phyloP scores from a whole-genome alignment of 2,888 invertebrate species.

The Cylloceria caligata region DNA sequence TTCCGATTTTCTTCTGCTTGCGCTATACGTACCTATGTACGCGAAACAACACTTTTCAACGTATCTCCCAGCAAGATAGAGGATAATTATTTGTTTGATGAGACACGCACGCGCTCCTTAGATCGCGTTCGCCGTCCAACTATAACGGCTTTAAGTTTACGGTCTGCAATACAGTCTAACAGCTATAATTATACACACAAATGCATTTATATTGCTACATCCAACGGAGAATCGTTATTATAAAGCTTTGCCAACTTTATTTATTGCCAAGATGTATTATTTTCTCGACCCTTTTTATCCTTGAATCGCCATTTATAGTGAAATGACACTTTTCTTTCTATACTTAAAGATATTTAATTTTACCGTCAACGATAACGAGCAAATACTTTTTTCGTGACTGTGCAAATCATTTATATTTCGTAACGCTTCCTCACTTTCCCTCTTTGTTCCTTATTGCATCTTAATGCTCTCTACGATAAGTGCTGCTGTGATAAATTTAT shows the following conservation, averaged over 20 bases:
- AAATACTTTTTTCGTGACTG: slow-evolving; percentile 29
- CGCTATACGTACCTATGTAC: background rate
- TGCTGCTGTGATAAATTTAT: background rate
- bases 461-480: slow-evolving; percentile 23
- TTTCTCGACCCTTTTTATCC: background rate
- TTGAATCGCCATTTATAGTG: background rate
- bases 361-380: slow-evolving; percentile 11
- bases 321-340: background rate
- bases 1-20: slow-evolving; percentile 17
- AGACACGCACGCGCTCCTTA: slow-evolving; percentile 7
- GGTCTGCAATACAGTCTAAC: background rate
- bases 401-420: slow-evolving; percentile 51
- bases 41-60: background rate
- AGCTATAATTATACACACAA: background rate
- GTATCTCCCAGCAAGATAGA: slow-evolving; percentile 8
- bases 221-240: background rate
- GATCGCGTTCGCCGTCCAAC: slow-evolving; percentile 13
- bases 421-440: slow-evolving; percentile 61
- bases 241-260: background rate
- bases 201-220: background rate
- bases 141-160: slow-evolving; percentile 26
- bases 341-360: background rate
- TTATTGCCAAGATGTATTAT: background rate
- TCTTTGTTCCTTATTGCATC: slow-evolving; percentile 27
- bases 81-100: slow-evolving; percentile 2